phyloP scores from a whole-genome alignment of 23 tunicate species.

The Trididemnum nubilum region DNA sequence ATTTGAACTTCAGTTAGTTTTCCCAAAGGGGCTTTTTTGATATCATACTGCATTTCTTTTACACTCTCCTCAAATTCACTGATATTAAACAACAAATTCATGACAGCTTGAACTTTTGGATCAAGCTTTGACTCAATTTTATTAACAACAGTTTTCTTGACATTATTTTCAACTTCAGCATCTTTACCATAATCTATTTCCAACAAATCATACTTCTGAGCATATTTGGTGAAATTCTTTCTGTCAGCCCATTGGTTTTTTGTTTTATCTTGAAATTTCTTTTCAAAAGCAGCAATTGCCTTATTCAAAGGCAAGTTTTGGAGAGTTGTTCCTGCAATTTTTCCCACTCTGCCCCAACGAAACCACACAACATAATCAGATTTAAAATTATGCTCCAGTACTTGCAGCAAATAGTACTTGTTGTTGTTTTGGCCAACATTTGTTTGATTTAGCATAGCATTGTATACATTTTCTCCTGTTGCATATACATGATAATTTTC shows the following conservation, averaged over 20 bases:
- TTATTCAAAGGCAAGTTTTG: background rate
- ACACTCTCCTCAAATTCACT: constrained; percentile 58
- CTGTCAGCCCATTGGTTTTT: constrained; percentile 49
- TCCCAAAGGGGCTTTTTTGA: constrained; percentile 82
- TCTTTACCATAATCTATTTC: constrained; percentile 66
- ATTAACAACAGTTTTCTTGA: background rate
- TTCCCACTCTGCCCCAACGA: constrained; percentile 89
- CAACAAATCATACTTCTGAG: constrained; percentile 71
- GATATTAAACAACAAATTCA: constrained; percentile 57
- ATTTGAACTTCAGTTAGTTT: constrained; percentile 72
- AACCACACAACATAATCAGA: constrained; percentile 54
- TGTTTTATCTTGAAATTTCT: constrained; percentile 78
- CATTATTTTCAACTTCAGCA: too few relatives aligned
- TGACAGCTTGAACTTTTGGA: constrained; percentile 49
- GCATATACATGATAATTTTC: constrained; percentile 52
- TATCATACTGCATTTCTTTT: constrained; percentile 75
- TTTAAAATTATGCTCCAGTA: constrained; percentile 46
- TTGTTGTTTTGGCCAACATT: constrained; percentile 79
- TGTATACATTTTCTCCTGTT: constrained; percentile 36
- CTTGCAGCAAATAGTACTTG: constrained; percentile 74
- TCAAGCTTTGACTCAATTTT: constrained; percentile 44
- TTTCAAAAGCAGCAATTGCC: constrained; percentile 48
- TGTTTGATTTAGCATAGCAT: constrained; percentile 91
- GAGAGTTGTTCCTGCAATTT: constrained; percentile 66
- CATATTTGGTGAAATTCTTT: constrained; percentile 29